These are phyloP conservation scores for Peribatodes rhomboidaria DNA, from an alignment of 2,888 invertebrate species.

Conservation along the genomic window DNA sequence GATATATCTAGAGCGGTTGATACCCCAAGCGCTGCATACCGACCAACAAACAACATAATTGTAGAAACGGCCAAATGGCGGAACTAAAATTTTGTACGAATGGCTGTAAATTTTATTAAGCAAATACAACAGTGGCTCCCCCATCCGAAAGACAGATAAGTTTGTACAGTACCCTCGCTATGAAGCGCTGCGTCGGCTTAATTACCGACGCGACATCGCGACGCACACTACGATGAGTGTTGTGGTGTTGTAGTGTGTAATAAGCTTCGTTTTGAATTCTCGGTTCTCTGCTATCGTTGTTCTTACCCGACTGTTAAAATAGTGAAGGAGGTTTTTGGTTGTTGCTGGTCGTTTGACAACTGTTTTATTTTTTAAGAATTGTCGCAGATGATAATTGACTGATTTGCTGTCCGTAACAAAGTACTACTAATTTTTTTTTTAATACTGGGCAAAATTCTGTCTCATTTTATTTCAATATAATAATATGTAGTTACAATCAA, in stretches of 20 bases:
- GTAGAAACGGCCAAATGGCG: background rate
- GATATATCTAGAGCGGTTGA: slow-evolving; percentile 44
- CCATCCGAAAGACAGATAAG: background rate
- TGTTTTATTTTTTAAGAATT: too few species aligned
- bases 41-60: slow-evolving; percentile 2
- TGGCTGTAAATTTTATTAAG: background rate
- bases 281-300: background rate
- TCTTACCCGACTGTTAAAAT: background rate
- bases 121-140: background rate
- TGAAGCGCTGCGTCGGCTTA: slow-evolving; percentile 69
- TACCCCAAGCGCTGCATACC: slow-evolving; percentile 24
- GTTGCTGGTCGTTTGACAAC: background rate
- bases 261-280: slow-evolving; percentile 36
- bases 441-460: too few species aligned
- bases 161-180: slow-evolving; percentile 3
- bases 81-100: background rate
- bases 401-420: too few species aligned
- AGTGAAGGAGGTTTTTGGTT: too few species aligned
- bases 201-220: slow-evolving; percentile 56
- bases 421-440: too few species aligned
- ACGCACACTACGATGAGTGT: slow-evolving; percentile 32
- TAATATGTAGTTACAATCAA: too few species aligned
- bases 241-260: slow-evolving; percentile 50
- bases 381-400: too few species aligned
- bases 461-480: too few species aligned